phyloP scores from a whole-genome alignment of 53 echinoderm and acorn worm genomes.

The Zoroaster sp. region DNA sequence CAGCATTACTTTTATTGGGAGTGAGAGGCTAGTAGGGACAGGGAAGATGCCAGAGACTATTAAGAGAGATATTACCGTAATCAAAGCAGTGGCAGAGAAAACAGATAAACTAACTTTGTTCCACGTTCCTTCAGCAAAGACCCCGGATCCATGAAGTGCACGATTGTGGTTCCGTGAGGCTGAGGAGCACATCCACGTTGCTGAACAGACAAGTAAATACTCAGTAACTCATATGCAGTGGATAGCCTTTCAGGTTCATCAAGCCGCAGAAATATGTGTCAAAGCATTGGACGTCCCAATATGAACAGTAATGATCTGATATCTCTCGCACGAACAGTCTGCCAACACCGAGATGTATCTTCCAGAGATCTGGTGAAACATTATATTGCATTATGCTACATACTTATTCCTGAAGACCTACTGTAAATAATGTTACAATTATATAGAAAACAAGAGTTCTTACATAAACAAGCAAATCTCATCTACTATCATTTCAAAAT shows the following conservation, averaged over 20 bases:
- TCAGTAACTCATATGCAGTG: not conserved
- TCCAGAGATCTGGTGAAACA: not conserved
- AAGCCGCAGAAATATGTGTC: conserved; percentile 42
- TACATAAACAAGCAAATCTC: too few species aligned
- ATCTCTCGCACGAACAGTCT: not conserved
- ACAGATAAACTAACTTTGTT: not conserved
- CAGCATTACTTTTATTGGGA: conserved; percentile 28
- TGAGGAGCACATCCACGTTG: conserved; percentile 28
- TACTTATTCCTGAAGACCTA: too few species aligned
- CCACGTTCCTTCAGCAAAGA: not conserved
- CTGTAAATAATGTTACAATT: too few species aligned
- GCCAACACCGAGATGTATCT: not conserved
- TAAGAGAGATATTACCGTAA: not conserved
- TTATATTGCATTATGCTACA: too few species aligned
- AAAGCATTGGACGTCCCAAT: conserved; percentile 38
- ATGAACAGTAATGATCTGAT: not conserved
- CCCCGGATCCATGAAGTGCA: conserved; percentile 13
- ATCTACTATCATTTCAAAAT: too few species aligned
- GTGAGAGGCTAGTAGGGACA: not conserved
- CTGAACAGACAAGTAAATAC: not conserved
- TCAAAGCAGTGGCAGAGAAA: too few species aligned
- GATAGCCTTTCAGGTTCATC: conserved; percentile 36
- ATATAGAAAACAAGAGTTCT: too few species aligned
- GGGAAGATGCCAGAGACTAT: conserved; percentile 7
- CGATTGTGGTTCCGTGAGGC: conserved; percentile 47